A percentile compares a stretch with the other conserved stretches of the same genome.
Conservation (phyloP, 1,140 invertebrate genomes). For the Diprion similis region DNA sequence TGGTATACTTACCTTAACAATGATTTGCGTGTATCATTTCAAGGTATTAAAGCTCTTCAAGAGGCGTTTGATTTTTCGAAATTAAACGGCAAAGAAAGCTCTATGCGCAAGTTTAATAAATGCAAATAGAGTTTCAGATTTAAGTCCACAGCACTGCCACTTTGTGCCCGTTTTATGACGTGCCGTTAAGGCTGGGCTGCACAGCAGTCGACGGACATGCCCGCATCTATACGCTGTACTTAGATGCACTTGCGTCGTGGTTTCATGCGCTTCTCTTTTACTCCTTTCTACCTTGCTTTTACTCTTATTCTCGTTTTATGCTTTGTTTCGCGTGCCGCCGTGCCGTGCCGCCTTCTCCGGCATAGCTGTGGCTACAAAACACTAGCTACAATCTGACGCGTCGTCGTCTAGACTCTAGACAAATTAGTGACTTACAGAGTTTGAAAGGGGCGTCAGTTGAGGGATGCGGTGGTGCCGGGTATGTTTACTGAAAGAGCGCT, state of each 20-base stretch:
- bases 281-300: background rate
- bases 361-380: background rate
- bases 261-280: background rate
- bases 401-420: background rate
- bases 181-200: constrained; percentile 42
- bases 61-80: no score
- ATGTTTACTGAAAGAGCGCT: constrained; percentile 2
- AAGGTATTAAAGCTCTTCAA: no score
- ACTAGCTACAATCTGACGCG: no score
- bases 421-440: background rate
- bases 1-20: no score
- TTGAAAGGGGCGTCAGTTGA: background rate
- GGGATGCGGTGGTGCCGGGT: background rate
- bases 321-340: background rate
- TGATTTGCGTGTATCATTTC: no score
- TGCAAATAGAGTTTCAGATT: no score
- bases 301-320: background rate
- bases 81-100: no score
- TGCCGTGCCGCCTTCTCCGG: background rate
- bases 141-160: constrained; percentile 45
- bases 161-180: constrained; percentile 58
- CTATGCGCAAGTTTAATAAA: no score
- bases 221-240: no score
- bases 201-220: background rate
- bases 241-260: no score